phyloP scores from a whole-genome alignment of 2,113 vertebrate genomes.

The Tiliqua scincoides region DNA sequence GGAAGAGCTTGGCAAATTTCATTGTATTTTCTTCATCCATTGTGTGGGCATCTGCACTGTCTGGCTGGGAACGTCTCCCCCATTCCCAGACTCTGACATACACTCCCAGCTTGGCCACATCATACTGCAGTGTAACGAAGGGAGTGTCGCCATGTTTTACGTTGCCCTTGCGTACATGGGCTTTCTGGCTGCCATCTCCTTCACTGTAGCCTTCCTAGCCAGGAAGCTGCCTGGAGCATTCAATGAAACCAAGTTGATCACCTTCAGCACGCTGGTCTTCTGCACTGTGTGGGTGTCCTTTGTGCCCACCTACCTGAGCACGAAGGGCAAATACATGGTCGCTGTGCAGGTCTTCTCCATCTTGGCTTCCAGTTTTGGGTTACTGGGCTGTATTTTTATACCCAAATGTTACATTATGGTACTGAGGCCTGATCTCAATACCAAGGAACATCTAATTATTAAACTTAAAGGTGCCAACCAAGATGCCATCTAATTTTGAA shows the following conservation, averaged over 20 bases:
- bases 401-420: too few species aligned
- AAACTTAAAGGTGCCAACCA: too few species aligned
- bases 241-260: not conserved
- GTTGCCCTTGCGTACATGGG: slow-evolving; percentile 28
- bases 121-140: slow-evolving; percentile 31
- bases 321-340: too few species aligned
- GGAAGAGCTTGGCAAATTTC: not conserved
- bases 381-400: too few species aligned
- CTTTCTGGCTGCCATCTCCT: slow-evolving; percentile 5
- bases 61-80: not conserved
- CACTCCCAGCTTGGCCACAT: not conserved
- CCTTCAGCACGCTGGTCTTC: too few species aligned
- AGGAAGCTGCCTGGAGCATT: slow-evolving; percentile 16
- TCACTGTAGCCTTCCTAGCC: slow-evolving; percentile 24
- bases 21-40: not conserved
- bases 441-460: too few species aligned
- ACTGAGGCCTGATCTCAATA: too few species aligned
- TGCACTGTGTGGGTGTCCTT: too few species aligned
- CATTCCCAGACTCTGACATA: not conserved
- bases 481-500: too few species aligned
- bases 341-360: too few species aligned
- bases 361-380: too few species aligned
- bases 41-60: not conserved
- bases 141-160: slow-evolving; percentile 20
- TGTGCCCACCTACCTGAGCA: not conserved